These are phyloP conservation scores for Coluber constrictor DNA, from an alignment of 2,797 vertebrate species.

Conservation along the genomic window DNA sequence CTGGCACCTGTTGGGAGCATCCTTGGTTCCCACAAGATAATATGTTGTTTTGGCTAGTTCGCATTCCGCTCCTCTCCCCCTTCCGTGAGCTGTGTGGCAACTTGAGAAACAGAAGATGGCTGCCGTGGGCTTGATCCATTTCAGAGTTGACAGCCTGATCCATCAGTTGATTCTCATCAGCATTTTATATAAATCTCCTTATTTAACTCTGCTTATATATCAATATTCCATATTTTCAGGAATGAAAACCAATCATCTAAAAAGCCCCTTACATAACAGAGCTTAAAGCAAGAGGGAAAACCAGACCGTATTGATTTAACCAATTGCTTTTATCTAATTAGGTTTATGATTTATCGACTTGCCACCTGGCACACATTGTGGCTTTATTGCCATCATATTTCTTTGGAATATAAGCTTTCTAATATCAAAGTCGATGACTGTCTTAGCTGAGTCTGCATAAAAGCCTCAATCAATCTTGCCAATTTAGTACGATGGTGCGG, in stretches of 20 bases:
- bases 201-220: not conserved
- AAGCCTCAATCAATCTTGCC: not conserved
- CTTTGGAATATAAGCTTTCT: not conserved
- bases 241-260: not conserved
- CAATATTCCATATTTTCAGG: not conserved
- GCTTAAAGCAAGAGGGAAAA: not conserved
- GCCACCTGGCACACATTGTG: not conserved
- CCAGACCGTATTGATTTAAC: not conserved
- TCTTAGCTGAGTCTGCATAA: not conserved
- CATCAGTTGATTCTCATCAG: not conserved
- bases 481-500: not conserved
- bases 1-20: too few relatives aligned
- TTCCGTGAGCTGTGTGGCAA: too few relatives aligned
- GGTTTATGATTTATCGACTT: not conserved
- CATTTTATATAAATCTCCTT: not conserved
- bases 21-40: too few relatives aligned
- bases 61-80: too few relatives aligned
- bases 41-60: too few relatives aligned
- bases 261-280: not conserved
- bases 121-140: too few relatives aligned
- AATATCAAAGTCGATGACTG: not conserved
- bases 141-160: too few relatives aligned
- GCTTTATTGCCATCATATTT: not conserved
- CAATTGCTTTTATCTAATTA: conserved; percentile 4
- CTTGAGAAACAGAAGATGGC: too few relatives aligned